A percentile compares a stretch with the other conserved stretches of the same genome.
These are phyloP conservation scores for Anoncus sp. DNA, from an alignment of 2,888 invertebrate genomes.

Conservation along the genomic window DNA sequence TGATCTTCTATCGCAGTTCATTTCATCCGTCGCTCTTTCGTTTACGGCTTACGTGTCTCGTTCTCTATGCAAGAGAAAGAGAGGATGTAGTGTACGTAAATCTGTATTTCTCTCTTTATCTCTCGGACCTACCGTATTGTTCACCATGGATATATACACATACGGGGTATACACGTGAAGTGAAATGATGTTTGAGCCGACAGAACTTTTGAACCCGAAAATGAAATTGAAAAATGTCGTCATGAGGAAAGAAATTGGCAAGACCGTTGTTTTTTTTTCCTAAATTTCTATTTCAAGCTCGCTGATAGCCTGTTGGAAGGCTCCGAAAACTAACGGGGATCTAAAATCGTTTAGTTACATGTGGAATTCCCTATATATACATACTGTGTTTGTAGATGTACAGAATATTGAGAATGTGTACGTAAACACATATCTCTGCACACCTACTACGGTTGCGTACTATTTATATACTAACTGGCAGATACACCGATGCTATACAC, in stretches of 20 bases:
- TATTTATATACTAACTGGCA: conserved; percentile 10
- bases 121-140: conserved; percentile 7
- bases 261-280: too few species aligned
- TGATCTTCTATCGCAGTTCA: conserved; percentile 45
- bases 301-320: too few species aligned
- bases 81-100: conserved; percentile 2
- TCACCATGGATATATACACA: not conserved
- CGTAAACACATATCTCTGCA: not conserved
- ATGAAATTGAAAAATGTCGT: too few species aligned
- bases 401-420: not conserved
- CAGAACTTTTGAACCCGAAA: too few species aligned
- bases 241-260: too few species aligned
- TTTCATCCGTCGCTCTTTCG: conserved; percentile 45
- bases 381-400: not conserved
- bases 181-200: not conserved
- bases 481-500: conserved; percentile 19
- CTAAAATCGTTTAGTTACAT: not conserved
- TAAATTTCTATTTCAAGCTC: too few species aligned
- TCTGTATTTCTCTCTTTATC: conserved; percentile 32
- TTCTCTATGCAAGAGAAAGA: conserved; percentile 28
- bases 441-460: conserved; percentile 13
- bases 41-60: conserved; percentile 44
- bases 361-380: not conserved
- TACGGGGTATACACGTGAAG: not conserved
- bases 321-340: not conserved